A percentile compares a stretch with the other conserved stretches of the same genome.
phyloP scores from a whole-genome alignment of 2,888 invertebrate genomes.

The Caenorhabditis sp. region DNA sequence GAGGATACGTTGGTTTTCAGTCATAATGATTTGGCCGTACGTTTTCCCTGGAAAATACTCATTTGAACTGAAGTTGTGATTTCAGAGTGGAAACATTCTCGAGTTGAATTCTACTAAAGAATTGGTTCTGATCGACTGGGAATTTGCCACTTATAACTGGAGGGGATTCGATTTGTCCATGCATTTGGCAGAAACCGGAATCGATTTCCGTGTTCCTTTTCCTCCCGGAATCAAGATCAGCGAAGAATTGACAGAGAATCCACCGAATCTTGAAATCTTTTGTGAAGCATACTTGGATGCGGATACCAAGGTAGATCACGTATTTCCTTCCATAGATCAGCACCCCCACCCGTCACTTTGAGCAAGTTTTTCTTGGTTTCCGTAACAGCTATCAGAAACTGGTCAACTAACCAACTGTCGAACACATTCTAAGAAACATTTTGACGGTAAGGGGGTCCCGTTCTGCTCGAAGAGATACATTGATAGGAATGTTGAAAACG shows the following conservation, averaged over 20 bases:
- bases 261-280: slow-evolving; percentile 13
- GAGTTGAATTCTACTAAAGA: slow-evolving; percentile 20
- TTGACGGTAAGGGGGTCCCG: too few relatives aligned
- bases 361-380: too few relatives aligned
- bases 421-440: too few relatives aligned
- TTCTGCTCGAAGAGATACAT: too few relatives aligned
- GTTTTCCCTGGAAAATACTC: neutral
- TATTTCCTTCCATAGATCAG: too few relatives aligned
- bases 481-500: too few relatives aligned
- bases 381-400: too few relatives aligned
- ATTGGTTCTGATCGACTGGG: slow-evolving; percentile 27
- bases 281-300: slow-evolving; percentile 37
- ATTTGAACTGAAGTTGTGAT: neutral
- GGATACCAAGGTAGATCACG: slow-evolving; percentile 37
- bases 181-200: slow-evolving; percentile 19
- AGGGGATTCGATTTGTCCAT: slow-evolving; percentile 46
- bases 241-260: slow-evolving; percentile 16
- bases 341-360: too few relatives aligned
- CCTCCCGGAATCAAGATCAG: slow-evolving; percentile 25
- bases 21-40: slow-evolving; percentile 45
- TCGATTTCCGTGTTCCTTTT: slow-evolving; percentile 27
- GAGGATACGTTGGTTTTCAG: slow-evolving; percentile 44
- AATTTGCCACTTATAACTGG: slow-evolving; percentile 32
- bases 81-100: slow-evolving; percentile 17
- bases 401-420: too few relatives aligned